Percentiles rank a stretch among this genome's conserved stretches.
Evolutionary conservation across 2,888 invertebrate species (phyloP).

Genomic region (Rhamnusium bicolor): DNA sequence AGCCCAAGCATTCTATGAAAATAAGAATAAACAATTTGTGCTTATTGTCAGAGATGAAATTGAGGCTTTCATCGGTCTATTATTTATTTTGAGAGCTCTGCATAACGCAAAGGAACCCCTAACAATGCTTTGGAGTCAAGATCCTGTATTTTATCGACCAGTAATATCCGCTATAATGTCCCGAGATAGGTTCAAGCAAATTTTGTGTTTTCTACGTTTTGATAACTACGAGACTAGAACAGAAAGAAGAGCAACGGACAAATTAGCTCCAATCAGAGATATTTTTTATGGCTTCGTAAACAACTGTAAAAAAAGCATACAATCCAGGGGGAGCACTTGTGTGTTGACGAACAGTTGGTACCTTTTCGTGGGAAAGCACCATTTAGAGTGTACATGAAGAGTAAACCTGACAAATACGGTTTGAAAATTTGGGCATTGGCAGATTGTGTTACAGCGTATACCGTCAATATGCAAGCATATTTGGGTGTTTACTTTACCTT

Average conservation of each 20-base stretch:
- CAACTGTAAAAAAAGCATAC: too few species aligned
- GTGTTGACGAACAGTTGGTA: too few species aligned
- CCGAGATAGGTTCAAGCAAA: not conserved
- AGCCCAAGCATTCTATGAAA: slow-evolving; percentile 22
- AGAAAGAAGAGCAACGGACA: too few species aligned
- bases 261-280: too few species aligned
- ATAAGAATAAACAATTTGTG: slow-evolving; percentile 22
- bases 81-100: not conserved
- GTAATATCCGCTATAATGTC: slow-evolving; percentile 5
- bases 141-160: too few species aligned
- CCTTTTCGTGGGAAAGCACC: slow-evolving; percentile 13
- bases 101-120: slow-evolving; percentile 19
- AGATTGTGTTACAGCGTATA: not conserved
- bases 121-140: slow-evolving; percentile 13
- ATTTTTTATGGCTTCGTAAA: too few species aligned
- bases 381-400: slow-evolving; percentile 2
- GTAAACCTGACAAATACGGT: too few species aligned
- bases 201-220: slow-evolving; percentile 6
- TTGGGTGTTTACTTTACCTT: slow-evolving; percentile 2
- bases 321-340: too few species aligned
- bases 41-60: too few species aligned
- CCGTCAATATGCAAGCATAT: not conserved
- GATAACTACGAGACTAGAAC: too few species aligned
- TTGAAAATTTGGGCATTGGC: too few species aligned
- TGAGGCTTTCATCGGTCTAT: too few species aligned